phyloP scores from a whole-genome alignment of 1,140 invertebrate species.

The Luehdorfia chinensis region DNA sequence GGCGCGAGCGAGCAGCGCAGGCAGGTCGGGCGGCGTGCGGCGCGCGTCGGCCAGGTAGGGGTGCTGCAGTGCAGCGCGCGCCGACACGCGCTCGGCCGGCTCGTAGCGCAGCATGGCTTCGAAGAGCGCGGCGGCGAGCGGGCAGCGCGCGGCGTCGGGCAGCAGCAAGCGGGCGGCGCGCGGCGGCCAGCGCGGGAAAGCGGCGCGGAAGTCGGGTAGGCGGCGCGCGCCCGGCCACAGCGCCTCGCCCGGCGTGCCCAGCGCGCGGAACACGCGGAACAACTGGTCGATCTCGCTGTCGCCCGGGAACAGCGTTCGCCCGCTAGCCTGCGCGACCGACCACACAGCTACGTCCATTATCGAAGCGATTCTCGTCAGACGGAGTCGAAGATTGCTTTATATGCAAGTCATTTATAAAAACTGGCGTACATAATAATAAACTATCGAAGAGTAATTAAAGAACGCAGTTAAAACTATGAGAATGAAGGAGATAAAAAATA shows the following conservation, averaged over 20 bases:
- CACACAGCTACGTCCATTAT: neutral
- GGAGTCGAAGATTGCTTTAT: too few relatives aligned
- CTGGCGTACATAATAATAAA: too few relatives aligned
- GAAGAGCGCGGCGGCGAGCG: conserved; percentile 41
- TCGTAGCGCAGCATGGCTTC: conserved; percentile 58
- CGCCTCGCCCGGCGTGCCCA: conserved; percentile 92
- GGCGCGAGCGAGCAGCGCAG: conserved; percentile 8
- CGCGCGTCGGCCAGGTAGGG: conserved; percentile 45
- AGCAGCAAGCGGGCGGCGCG: conserved; percentile 77
- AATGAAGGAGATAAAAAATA: too few relatives aligned
- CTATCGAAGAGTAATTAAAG: too few relatives aligned
- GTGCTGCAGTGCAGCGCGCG: conserved; percentile 46
- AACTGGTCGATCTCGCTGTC: conserved; percentile 99
- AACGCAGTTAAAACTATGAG: too few relatives aligned
- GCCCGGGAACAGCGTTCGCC: conserved; percentile 91
- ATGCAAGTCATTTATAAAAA: too few relatives aligned
- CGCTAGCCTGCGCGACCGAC: conserved; percentile 47
- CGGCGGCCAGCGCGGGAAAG: conserved; percentile 91
- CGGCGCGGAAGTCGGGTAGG: conserved; percentile 92
- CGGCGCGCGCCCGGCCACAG: conserved; percentile 80
- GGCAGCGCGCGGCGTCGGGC: conserved; percentile 29
- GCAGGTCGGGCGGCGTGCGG: conserved; percentile 36
- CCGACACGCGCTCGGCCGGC: conserved; percentile 43
- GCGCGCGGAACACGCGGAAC: conserved; percentile 93
- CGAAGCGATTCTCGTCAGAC: too few relatives aligned